A percentile compares a stretch with the other conserved stretches of the same genome.
phyloP scores from a whole-genome alignment of 2,113 vertebrate genomes.

The Dipodomys merriami region DNA sequence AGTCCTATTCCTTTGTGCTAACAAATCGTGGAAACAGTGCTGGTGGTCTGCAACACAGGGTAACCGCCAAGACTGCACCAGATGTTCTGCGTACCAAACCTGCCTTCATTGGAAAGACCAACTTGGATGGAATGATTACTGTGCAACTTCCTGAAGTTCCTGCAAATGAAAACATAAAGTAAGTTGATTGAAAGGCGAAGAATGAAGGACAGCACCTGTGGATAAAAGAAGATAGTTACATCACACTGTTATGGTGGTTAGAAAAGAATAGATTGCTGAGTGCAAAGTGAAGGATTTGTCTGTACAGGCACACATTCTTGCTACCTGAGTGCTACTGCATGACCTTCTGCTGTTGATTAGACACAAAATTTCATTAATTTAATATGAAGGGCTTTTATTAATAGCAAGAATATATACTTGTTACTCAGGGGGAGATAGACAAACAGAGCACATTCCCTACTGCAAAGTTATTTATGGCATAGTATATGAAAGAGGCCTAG shows the following conservation, averaged over 20 bases:
- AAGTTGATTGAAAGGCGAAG: slow-evolving; percentile 71
- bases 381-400: not conserved
- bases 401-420: not conserved
- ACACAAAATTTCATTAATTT: not conserved
- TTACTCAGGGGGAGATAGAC: not conserved
- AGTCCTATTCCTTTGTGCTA: slow-evolving; percentile 97
- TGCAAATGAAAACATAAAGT: slow-evolving; percentile 95
- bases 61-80: slow-evolving; percentile 96
- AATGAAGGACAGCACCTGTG: not conserved
- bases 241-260: not conserved
- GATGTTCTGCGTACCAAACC: slow-evolving; percentile 96
- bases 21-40: slow-evolving; percentile 98
- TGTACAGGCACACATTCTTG: not conserved
- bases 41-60: slow-evolving; percentile 96
- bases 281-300: not conserved
- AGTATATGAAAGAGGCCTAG: not conserved
- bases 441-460: not conserved
- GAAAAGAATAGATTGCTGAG: not conserved
- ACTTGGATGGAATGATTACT: slow-evolving; percentile 96
- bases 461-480: not conserved
- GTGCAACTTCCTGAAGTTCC: slow-evolving; percentile 95
- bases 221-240: not conserved
- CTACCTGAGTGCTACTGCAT: not conserved
- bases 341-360: not conserved
- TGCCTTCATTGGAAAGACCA: slow-evolving; percentile 94